A percentile compares a stretch with the other conserved stretches of the same genome.
Evolutionary conservation across 1,140 invertebrate genomes (phyloP).

Genomic region (Cotesia typhae): DNA sequence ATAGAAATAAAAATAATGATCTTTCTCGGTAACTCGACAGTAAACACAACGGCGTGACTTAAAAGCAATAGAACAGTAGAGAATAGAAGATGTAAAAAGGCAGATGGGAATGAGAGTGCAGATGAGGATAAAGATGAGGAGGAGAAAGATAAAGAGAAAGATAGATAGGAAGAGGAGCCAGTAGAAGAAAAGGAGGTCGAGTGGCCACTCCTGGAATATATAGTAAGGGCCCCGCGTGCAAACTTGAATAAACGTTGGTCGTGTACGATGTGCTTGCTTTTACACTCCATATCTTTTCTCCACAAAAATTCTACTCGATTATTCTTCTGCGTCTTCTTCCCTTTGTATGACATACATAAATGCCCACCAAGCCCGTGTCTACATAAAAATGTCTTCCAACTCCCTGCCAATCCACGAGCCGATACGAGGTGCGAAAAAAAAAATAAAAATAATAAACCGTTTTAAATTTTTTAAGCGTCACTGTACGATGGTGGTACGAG

Average conservation of each 20-base stretch:
- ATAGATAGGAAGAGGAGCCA: slow-evolving; percentile 26
- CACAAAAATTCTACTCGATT: slow-evolving; percentile 34
- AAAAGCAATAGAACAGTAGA: not conserved
- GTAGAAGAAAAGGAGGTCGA: slow-evolving; percentile 38
- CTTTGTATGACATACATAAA: too few relatives aligned
- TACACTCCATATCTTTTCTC: slow-evolving; percentile 22
- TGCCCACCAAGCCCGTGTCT: too few relatives aligned
- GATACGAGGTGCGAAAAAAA: slow-evolving; percentile 17
- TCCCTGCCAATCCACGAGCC: slow-evolving; percentile 21
- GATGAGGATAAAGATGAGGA: not conserved
- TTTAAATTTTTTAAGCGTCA: not conserved
- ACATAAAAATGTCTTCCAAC: slow-evolving; percentile 13
- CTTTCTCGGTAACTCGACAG: too few relatives aligned
- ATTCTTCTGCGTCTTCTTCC: slow-evolving; percentile 20
- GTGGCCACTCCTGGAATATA: slow-evolving; percentile 37
- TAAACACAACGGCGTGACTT: not conserved
- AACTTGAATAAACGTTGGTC: slow-evolving; percentile 37
- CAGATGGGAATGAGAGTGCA: not conserved
- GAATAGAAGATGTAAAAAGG: not conserved
- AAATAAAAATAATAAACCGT: not conserved
- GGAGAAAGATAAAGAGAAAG: not conserved
- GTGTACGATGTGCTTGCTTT: slow-evolving; percentile 10
- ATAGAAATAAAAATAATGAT: too few relatives aligned
- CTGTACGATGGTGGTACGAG: not conserved
- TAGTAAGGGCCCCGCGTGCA: slow-evolving; percentile 23